Evolutionary conservation across 2,113 vertebrate genomes (phyloP), one percentile per base, ranked within the genome.

Genomic region (Carassius auratus): DNA sequence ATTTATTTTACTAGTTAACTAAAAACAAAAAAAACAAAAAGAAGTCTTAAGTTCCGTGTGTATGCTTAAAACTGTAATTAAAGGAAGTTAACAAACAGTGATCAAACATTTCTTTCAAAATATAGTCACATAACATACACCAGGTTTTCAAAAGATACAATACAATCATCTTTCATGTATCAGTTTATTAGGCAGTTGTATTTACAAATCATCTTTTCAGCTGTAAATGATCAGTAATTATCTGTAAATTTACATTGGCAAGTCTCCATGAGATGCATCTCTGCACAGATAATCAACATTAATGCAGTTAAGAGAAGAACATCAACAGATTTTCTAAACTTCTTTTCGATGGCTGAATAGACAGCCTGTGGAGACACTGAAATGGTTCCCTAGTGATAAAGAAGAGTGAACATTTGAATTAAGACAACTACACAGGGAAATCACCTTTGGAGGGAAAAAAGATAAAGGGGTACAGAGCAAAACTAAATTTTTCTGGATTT

Each of bases 171-270:
- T 92, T 91, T 89, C 90, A 91, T 94, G 92, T 90, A 93, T 92
- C 92, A 91, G 90, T 95, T 95, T 95, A 95, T 95, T 95, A 95
- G 91, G 92, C 92, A 95, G 91, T 92, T 93, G 90, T 94, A 93
- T 94, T 90, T 93, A 95, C 92, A 95, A 95, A 95, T 91, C 91
- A 95, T 91, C 91, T 93, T 85, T 55, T 86, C 50, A 80, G 84
- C 52, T 26, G 69, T 62, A 81, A 57, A 73, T 81, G 6, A 81
- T 86, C 57, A 74, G 55, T 80, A 90, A 94, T 90, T 92, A 89
- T 94, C 86, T 91, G 91, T 87, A 92, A 88, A 92, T 92, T 88
- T 94, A 93, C 92, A 93, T 89, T 90, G 86, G 89, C 93, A 92
- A 90, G 90, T 74, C 92, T 89, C 89, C 76, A 80, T 91, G 30